Evolutionary conservation across 1,140 invertebrate genomes (phyloP), one percentile per base, ranked within the genome.

Genomic region (Zaprionus ornatus): DNA sequence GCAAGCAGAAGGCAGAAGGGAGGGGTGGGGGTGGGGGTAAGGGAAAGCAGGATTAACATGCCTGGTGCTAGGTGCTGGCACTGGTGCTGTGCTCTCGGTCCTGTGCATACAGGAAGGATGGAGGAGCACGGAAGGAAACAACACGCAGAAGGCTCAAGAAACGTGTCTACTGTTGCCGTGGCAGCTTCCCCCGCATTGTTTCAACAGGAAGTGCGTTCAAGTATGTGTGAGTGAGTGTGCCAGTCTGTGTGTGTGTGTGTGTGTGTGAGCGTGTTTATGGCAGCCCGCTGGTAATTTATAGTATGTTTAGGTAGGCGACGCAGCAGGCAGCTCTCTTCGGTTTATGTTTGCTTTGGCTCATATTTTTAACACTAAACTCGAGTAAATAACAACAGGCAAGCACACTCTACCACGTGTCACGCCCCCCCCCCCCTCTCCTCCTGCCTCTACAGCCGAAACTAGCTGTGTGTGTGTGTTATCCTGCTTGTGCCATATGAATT

Each of bases 271-370:
- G 66, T 79, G 74, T 76, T 79, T 79, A 76, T 76, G 73, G 74
- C 74, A 76, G 68, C 62, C 63, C 68, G 74, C 70, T 73, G 73
- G 77, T 80, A 80, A 80, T 80, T 80, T 80, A 80, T 80, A 70
- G 73, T 42, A 59, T 80, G 78, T 70, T 74, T 74, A 80, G 78
- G 61, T 63, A 74, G 70, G 56, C 67, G 35, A 62, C 66, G 29
- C 73, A 76, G 57, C 73, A 66, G 35, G 40, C 62, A 63, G 59
- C 61, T 57, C 52, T 68, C 45, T 48, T 23, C 17, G 69, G 61
- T 70, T 80, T 74, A 69, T 80, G 65, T 80, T 66, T 78, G 65
- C 65, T 74, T 80, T 74, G 71, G 48, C 76, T 80, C 71, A 78
- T 62, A 78, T 80, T 80, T 80, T 78, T 70, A 80, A 74, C 76